These are phyloP conservation scores for Chorisops tibialis DNA, from an alignment of 2,888 invertebrate species.

Conservation along the genomic window DNA sequence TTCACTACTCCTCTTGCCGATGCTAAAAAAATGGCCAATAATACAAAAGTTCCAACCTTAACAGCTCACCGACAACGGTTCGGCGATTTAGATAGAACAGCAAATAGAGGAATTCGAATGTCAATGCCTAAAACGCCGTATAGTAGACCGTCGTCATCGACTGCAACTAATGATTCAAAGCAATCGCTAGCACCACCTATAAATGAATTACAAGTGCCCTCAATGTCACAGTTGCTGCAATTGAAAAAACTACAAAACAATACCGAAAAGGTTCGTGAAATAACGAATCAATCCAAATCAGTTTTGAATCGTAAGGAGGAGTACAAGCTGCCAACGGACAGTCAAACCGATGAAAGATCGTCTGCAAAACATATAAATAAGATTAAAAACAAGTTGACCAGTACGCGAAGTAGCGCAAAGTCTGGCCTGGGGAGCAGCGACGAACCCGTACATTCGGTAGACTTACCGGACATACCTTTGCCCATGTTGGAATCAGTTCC, in stretches of 20 bases:
- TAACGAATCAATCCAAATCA: slow-evolving; percentile 42
- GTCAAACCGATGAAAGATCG: not conserved
- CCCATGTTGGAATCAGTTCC: slow-evolving; percentile 47
- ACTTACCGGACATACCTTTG: slow-evolving; percentile 54
- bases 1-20: slow-evolving; percentile 78
- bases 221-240: slow-evolving; percentile 61
- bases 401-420: slow-evolving; percentile 35
- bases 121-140: slow-evolving; percentile 41
- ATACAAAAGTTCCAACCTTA: slow-evolving; percentile 37
- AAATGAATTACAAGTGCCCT: slow-evolving; percentile 59
- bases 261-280: slow-evolving; percentile 57
- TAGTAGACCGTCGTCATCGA: slow-evolving; percentile 38
- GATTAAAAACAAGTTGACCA: slow-evolving; percentile 37
- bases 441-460: slow-evolving; percentile 51
- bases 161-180: slow-evolving; percentile 29
- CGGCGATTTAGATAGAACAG: slow-evolving; percentile 40
- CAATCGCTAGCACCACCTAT: slow-evolving; percentile 35
- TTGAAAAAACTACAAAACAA: slow-evolving; percentile 60
- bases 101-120: slow-evolving; percentile 39
- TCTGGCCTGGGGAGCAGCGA: slow-evolving; percentile 41
- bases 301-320: slow-evolving; percentile 23
- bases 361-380: slow-evolving; percentile 35
- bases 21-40: slow-evolving; percentile 69
- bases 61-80: slow-evolving; percentile 36
- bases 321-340: slow-evolving; percentile 36